Percentiles rank a stretch among this genome's conserved stretches.
Conservation (phyloP, 2,113 vertebrate species). For the Ondatra zibethicus region DNA sequence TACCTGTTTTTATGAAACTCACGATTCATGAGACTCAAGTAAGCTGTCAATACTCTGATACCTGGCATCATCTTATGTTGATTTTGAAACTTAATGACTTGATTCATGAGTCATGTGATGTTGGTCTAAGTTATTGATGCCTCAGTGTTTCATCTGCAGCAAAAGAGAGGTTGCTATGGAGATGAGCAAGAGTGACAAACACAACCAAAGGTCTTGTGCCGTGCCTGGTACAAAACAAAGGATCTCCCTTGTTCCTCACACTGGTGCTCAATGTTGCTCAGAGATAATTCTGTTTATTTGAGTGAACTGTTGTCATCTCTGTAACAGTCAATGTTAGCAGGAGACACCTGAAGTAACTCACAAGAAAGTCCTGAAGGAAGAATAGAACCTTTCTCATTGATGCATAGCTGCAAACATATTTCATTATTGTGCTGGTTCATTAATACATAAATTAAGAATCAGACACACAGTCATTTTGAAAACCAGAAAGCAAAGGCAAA, state of each 20-base stretch:
- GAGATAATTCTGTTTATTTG: neutral
- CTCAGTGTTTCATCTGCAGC: neutral
- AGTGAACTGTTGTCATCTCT: neutral
- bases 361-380: neutral
- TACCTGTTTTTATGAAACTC: neutral
- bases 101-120: neutral
- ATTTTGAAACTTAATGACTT: neutral
- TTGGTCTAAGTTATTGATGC: neutral
- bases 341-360: neutral
- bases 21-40: neutral
- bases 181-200: neutral
- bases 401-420: neutral
- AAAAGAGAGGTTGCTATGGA: neutral
- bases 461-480: neutral
- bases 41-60: neutral
- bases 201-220: neutral
- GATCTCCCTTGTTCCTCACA: neutral
- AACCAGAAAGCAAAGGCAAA: slow-evolving; percentile 11
- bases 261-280: neutral
- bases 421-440: neutral
- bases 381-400: neutral
- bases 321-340: neutral
- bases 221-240: neutral
- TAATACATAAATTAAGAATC: slow-evolving; percentile 1
- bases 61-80: neutral